Conservation (phyloP, 2,888 invertebrate genomes). For the Blera fallax region DNA sequence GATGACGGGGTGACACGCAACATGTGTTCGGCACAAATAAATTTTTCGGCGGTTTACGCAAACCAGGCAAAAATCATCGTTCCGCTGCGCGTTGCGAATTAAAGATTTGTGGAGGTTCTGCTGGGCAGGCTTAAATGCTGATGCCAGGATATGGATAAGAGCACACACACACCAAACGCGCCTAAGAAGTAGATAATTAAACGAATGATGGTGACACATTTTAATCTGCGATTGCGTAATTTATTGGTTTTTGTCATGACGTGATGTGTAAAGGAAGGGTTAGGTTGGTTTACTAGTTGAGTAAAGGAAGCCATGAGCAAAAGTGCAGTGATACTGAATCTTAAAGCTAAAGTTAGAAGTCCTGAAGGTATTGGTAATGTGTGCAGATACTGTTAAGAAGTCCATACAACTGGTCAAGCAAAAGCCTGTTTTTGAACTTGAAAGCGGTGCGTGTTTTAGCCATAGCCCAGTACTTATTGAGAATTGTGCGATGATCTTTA, state of each 20-base stretch:
- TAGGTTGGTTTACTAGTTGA: too few relatives aligned
- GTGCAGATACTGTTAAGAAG: too few relatives aligned
- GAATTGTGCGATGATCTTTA: too few relatives aligned
- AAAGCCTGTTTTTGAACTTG: too few relatives aligned
- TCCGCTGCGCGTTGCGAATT: conserved; percentile 13
- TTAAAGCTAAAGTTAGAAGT: too few relatives aligned
- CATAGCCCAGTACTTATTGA: too few relatives aligned
- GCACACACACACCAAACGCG: conserved; percentile 16
- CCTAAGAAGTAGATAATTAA: conserved; percentile 50
- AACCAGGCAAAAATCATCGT: conserved; percentile 49
- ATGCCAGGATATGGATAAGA: conserved; percentile 69
- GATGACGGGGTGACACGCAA: conserved; percentile 74
- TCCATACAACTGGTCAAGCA: too few relatives aligned
- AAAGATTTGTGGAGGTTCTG: conserved; percentile 32
- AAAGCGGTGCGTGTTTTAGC: too few relatives aligned
- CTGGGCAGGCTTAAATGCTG: conserved; percentile 63
- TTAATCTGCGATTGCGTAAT: conserved; percentile 56
- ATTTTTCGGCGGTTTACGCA: conserved; percentile 49
- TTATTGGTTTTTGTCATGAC: conserved; percentile 66
- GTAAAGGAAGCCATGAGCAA: too few relatives aligned
- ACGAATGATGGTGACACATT: conserved; percentile 61
- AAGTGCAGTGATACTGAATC: too few relatives aligned
- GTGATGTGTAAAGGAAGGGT: not conserved
- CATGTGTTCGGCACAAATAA: conserved; percentile 69
- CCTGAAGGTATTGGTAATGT: too few relatives aligned